Evolutionary conservation across 2,888 invertebrate species (phyloP), one percentile per base, ranked within the genome.

Genomic region (Apotomis turbidana): DNA sequence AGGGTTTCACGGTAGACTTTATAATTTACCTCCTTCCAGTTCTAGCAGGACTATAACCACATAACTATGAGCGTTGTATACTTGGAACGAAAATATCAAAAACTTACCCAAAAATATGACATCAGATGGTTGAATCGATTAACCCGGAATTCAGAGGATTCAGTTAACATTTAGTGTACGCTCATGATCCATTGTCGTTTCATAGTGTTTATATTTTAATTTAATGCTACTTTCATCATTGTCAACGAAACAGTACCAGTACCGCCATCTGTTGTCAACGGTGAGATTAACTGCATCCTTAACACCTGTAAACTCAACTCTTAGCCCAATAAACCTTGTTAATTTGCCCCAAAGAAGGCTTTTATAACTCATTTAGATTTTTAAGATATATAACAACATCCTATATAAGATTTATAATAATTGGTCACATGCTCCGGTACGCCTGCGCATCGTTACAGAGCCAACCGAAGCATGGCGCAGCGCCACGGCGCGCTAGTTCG

Each of bases 351-450:
- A 10, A 63, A 38, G 0, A 41, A 36, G 12, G 8, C 8, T 9
- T 12, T n/a, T 38, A 52, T 8, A 54, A 13, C 5, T 9, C 0
- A 13, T 41, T 41, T 59, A 67, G 6, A 5, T 52, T 74, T 70
- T 60, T n/a, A 60, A 10, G 44, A 12, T 5, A 46, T 41, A 36
- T 60, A 62, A 54, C 46, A 78, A 74, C 90, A 86, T n/a, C 84
- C 88, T 89, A 79, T 90, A 82, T 8, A 64, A 67, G 72, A 74
- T 68, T 44, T 76, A 75, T 77, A 78, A 78, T 78, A 72, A 72
- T 72, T 68, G 58, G 13, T 58, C 52, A 86, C 85, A 85, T 87
- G 90, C 85, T 90, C 88, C 81, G 81, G 84, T 88, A 88, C 88
- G 86, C 81, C 77, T 79, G 83, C 81, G 83, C 85, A 80, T 75